Conservation (phyloP, 1,140 invertebrate genomes). For the Formica exsecta region DNA sequence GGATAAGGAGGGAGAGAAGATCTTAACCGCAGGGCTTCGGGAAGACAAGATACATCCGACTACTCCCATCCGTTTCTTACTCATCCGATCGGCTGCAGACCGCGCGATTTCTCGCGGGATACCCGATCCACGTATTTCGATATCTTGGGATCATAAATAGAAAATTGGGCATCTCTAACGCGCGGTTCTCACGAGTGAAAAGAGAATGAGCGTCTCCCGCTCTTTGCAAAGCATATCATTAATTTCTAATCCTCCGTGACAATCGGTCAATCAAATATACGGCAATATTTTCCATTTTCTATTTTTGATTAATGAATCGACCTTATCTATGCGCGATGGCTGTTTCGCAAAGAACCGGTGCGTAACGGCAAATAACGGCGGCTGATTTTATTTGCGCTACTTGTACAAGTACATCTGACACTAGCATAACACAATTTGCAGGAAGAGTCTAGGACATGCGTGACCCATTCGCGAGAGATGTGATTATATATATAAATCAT, state of each 20-base stretch:
- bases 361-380: constrained; percentile 15
- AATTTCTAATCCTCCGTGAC: background rate
- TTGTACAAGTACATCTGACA: background rate
- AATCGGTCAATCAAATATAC: no score
- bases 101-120: constrained; percentile 72
- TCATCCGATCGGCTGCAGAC: constrained; percentile 76
- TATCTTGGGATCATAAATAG: constrained; percentile 73
- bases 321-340: background rate
- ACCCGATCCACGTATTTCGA: constrained; percentile 77
- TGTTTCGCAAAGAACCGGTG: background rate
- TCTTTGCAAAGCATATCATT: background rate
- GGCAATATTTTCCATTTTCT: background rate
- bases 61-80: constrained; percentile 78
- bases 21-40: constrained; percentile 31
- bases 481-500: background rate
- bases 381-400: background rate
- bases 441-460: background rate
- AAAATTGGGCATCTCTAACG: constrained; percentile 59
- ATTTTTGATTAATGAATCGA: background rate
- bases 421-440: background rate
- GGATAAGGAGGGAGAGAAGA: no score
- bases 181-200: constrained; percentile 39
- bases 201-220: background rate
- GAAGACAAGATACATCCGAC: constrained; percentile 68
- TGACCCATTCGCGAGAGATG: background rate